Evolutionary conservation across 92 coral and sea anemone species (phyloP).

Genomic region (Blastomussa wellsi): DNA sequence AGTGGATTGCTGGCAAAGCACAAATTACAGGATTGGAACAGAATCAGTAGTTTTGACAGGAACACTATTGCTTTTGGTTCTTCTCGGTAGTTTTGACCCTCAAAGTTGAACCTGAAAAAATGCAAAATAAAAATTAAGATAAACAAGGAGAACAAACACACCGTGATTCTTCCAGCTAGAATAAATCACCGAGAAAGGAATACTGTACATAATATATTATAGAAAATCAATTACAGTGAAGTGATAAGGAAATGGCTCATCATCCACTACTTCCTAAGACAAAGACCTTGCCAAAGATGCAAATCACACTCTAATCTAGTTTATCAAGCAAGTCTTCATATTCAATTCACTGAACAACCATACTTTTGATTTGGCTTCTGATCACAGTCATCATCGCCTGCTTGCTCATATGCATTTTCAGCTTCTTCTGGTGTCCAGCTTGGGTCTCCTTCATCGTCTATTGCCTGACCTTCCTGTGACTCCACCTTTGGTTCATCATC

Average conservation of each 20-base stretch:
- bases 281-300: no score
- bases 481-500: constrained; percentile 31
- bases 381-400: constrained; percentile 18
- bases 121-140: neutral
- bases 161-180: no score
- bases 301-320: no score
- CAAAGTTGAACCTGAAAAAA: constrained; percentile 16
- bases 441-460: constrained; percentile 41
- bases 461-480: neutral
- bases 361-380: constrained; percentile 33
- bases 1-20: constrained; percentile 28
- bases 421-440: constrained; percentile 54
- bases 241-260: no score
- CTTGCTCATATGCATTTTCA: constrained; percentile 29
- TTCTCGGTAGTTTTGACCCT: constrained; percentile 25
- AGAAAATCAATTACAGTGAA: no score
- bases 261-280: no score
- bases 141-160: no score
- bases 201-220: no score
- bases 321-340: no score
- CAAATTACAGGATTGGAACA: constrained; percentile 33
- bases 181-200: no score
- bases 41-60: constrained; percentile 30
- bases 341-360: no score
- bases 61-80: constrained; percentile 52